These are phyloP conservation scores for Vandiemenella viatica DNA, from an alignment of 2,888 invertebrate genomes.

Conservation along the genomic window DNA sequence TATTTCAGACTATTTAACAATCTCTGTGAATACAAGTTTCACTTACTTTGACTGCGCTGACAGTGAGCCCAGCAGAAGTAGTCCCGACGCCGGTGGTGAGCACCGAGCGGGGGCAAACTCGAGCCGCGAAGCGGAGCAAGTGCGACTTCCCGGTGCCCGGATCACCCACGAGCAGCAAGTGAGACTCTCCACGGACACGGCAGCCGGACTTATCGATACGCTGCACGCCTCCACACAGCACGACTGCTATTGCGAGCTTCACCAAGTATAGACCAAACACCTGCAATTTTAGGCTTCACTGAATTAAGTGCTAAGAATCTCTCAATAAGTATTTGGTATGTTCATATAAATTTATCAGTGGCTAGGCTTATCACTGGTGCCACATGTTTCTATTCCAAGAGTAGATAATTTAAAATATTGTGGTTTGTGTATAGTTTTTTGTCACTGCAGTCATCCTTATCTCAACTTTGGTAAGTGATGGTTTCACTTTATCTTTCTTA, in stretches of 20 bases:
- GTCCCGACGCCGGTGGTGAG: slow-evolving; percentile 76
- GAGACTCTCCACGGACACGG: slow-evolving; percentile 59
- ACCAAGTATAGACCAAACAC: slow-evolving; percentile 77
- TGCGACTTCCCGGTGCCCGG: slow-evolving; percentile 83
- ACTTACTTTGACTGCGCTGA: slow-evolving; percentile 68
- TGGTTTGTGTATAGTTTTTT: too few relatives aligned
- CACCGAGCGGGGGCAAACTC: slow-evolving; percentile 56
- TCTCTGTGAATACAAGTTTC: too few relatives aligned
- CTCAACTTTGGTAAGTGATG: too few relatives aligned
- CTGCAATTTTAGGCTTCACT: slow-evolving; percentile 32
- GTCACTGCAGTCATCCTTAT: too few relatives aligned
- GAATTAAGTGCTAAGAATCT: background rate
- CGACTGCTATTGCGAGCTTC: slow-evolving; percentile 68
- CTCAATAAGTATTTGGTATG: background rate
- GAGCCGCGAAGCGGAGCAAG: slow-evolving; percentile 54
- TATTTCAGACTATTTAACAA: too few relatives aligned
- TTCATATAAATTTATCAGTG: too few relatives aligned
- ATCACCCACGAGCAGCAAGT: slow-evolving; percentile 75
- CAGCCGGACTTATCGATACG: slow-evolving; percentile 33
- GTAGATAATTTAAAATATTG: too few relatives aligned
- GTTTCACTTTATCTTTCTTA: too few relatives aligned
- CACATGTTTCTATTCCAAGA: too few relatives aligned
- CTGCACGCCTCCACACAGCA: slow-evolving; percentile 33
- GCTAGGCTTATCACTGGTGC: too few relatives aligned
- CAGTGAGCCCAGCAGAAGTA: slow-evolving; percentile 77